Evolutionary conservation across 2,113 vertebrate genomes (phyloP).

Genomic region (Gnathonemus longibarbis): DNA sequence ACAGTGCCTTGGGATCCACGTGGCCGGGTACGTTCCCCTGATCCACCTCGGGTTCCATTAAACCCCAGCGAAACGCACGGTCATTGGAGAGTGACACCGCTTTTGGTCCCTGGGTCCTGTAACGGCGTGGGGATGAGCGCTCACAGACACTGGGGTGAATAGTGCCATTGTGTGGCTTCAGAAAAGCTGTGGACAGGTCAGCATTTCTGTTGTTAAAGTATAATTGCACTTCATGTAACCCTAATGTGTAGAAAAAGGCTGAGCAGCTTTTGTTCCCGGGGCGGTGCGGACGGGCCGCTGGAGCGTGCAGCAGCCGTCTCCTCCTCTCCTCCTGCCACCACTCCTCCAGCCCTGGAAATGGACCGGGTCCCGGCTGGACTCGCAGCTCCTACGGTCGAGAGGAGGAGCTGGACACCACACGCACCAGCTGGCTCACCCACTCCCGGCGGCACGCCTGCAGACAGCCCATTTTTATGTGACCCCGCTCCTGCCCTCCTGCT

Average conservation of each 20-base stretch:
- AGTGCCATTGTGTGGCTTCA: background rate
- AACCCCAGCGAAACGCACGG: background rate
- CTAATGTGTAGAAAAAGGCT: background rate
- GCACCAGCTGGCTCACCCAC: constrained; percentile 53
- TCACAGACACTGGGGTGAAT: background rate
- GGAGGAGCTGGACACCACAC: constrained; percentile 39
- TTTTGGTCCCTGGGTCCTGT: background rate
- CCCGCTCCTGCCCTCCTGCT: background rate
- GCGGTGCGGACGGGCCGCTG: background rate
- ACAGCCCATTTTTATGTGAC: background rate
- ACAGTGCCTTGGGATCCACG: background rate
- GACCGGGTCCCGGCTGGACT: constrained; percentile 35
- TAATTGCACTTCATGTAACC: background rate
- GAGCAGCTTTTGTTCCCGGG: background rate
- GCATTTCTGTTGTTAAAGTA: background rate
- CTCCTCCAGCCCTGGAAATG: background rate
- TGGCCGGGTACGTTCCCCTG: background rate
- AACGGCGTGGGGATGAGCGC: background rate
- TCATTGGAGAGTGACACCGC: background rate
- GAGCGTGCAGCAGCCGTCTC: constrained; percentile 33
- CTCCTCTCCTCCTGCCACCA: constrained; percentile 48
- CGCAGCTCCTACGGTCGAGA: constrained; percentile 36
- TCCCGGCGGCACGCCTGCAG: constrained; percentile 53
- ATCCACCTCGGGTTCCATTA: background rate
- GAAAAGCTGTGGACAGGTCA: background rate